phyloP scores from a whole-genome alignment of 2,888 invertebrate species.

The Bursaphelenchus okinawaensis region DNA sequence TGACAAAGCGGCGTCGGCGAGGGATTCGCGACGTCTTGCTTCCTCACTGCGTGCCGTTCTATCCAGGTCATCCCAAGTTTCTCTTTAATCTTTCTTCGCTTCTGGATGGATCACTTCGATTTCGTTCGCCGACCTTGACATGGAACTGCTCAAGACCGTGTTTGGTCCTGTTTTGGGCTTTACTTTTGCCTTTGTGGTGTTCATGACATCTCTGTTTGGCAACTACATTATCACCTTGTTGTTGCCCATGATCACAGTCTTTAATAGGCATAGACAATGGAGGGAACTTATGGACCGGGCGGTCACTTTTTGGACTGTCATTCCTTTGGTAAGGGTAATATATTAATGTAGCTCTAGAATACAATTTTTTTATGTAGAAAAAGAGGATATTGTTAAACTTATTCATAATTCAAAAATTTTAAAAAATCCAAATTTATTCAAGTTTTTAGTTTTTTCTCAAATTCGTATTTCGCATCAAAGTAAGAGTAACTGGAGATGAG shows the following conservation, averaged over 20 bases:
- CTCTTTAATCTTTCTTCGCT: background rate
- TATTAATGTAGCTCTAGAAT: background rate
- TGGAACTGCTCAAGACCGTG: background rate
- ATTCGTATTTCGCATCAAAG: constrained; percentile 45
- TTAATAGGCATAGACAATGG: constrained; percentile 43
- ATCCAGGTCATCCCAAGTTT: background rate
- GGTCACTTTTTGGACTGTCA: constrained; percentile 55
- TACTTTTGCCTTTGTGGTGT: constrained; percentile 27
- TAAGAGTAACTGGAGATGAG: constrained; percentile 49
- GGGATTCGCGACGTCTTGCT: too few species aligned
- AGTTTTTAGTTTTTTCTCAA: constrained; percentile 52
- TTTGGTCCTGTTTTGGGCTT: constrained; percentile 32
- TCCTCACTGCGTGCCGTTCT: background rate
- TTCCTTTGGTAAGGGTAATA: constrained; percentile 45
- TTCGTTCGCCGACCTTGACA: background rate
- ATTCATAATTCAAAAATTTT: background rate
- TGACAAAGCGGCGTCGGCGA: too few species aligned
- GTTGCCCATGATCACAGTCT: constrained; percentile 38
- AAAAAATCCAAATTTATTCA: too few species aligned
- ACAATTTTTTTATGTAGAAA: background rate
- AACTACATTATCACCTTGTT: constrained; percentile 54
- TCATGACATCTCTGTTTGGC: constrained; percentile 33
- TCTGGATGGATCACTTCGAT: too few species aligned
- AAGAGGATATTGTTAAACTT: background rate
- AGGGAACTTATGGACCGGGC: constrained; percentile 51